phyloP scores from a whole-genome alignment of 2,888 invertebrate species.

The Coenonympha arcania region DNA sequence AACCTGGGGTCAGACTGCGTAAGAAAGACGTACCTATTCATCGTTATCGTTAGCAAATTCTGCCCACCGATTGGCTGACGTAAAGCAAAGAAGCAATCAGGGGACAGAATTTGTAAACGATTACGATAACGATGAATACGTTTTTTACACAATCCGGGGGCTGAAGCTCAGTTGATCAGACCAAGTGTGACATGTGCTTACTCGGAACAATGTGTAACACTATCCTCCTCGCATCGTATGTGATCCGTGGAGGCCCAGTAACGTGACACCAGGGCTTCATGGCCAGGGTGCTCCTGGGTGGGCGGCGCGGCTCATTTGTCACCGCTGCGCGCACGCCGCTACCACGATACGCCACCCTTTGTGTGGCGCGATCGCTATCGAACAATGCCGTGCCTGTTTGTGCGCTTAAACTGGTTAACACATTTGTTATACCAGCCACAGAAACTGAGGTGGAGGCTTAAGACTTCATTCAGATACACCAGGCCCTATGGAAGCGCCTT shows the following conservation, averaged over 20 bases:
- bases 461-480: constrained; percentile 14
- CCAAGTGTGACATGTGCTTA: not conserved
- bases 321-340: constrained; percentile 50
- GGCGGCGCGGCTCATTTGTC: constrained; percentile 58
- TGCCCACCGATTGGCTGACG: too few relatives aligned
- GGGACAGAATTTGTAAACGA: too few relatives aligned
- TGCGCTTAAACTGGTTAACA: constrained; percentile 60
- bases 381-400: constrained; percentile 63
- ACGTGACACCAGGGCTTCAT: constrained; percentile 22
- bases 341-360: constrained; percentile 66
- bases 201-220: not conserved
- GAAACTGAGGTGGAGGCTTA: constrained; percentile 28
- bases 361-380: constrained; percentile 48
- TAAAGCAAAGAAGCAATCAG: too few relatives aligned
- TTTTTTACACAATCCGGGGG: not conserved
- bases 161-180: too few relatives aligned
- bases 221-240: not conserved
- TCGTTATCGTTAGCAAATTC: too few relatives aligned
- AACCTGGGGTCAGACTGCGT: too few relatives aligned
- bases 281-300: constrained; percentile 50
- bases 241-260: constrained; percentile 8
- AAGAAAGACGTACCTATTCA: too few relatives aligned
- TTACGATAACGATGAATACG: too few relatives aligned
- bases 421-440: constrained; percentile 61
- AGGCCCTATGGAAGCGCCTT: too few relatives aligned